Percentiles rank a stretch among this genome's conserved stretches.
Conservation (phyloP, 2,888 invertebrate genomes). For the Ceramica pisi region DNA sequence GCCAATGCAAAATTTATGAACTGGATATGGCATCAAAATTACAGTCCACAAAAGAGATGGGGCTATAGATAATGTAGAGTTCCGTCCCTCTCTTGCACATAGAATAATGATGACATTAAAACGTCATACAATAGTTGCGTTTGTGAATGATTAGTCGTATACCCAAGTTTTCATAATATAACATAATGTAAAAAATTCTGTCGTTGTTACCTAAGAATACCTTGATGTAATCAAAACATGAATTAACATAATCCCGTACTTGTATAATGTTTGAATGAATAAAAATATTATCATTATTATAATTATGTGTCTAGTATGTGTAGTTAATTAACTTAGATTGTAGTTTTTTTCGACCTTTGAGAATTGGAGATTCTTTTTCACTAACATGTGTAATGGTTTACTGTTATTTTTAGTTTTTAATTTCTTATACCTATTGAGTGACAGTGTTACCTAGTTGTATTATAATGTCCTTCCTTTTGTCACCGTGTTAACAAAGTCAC, state of each 20-base stretch:
- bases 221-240: not conserved
- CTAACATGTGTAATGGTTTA: constrained; percentile 6
- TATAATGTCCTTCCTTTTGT: not conserved
- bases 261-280: not conserved
- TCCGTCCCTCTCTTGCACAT: not conserved
- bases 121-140: not conserved
- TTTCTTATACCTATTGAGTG: no score
- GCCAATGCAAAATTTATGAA: not conserved
- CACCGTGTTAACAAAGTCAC: not conserved
- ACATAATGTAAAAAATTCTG: not conserved
- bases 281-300: not conserved
- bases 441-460: not conserved
- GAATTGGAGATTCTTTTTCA: constrained; percentile 2
- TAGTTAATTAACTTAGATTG: constrained; percentile 14
- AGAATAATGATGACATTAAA: no score
- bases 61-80: not conserved
- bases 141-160: not conserved
- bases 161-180: not conserved
- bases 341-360: constrained; percentile 4
- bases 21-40: not conserved
- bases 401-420: constrained; percentile 17
- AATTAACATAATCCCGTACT: not conserved
- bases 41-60: not conserved
- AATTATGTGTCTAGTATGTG: not conserved
- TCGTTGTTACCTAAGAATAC: constrained; percentile 3